A percentile compares a stretch with the other conserved stretches of the same genome.
These are phyloP conservation scores for Arenaria interpres DNA, from an alignment of 2,113 vertebrate species.

Conservation along the genomic window DNA sequence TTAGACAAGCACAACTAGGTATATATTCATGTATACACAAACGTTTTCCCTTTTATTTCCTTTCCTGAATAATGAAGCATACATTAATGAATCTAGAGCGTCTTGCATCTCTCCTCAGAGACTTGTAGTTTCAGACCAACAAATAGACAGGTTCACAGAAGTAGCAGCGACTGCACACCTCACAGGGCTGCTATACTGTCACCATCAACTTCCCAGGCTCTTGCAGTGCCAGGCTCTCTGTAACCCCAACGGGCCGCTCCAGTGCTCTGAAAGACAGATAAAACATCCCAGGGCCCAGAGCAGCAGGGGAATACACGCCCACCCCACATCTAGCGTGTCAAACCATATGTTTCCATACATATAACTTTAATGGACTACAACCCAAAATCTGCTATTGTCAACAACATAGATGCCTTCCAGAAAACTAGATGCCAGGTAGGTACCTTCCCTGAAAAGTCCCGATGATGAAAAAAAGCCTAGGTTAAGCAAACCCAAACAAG, in stretches of 20 bases:
- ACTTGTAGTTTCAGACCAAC: not conserved
- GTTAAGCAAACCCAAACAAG: not conserved
- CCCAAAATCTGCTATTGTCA: not conserved
- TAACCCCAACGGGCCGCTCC: not conserved
- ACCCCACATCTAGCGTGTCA: not conserved
- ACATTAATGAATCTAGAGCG: not conserved
- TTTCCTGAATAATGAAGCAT: not conserved
- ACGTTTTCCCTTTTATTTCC: not conserved
- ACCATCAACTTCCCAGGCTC: not conserved
- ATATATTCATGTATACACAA: not conserved
- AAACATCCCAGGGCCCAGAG: not conserved
- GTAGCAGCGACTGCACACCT: rapidly evolving
- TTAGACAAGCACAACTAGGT: not conserved
- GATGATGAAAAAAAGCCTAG: not conserved
- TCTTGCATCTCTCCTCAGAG: not conserved
- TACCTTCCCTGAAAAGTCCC: not conserved
- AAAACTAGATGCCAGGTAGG: not conserved
- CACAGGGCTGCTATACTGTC: not conserved
- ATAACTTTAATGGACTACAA: not conserved
- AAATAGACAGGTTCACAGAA: not conserved
- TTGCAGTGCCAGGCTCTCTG: not conserved
- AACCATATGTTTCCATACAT: not conserved
- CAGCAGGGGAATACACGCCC: rapidly evolving
- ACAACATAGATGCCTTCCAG: not conserved
- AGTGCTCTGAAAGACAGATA: not conserved